Conservation (phyloP, 2,888 invertebrate genomes). For the Timema cristinae region DNA sequence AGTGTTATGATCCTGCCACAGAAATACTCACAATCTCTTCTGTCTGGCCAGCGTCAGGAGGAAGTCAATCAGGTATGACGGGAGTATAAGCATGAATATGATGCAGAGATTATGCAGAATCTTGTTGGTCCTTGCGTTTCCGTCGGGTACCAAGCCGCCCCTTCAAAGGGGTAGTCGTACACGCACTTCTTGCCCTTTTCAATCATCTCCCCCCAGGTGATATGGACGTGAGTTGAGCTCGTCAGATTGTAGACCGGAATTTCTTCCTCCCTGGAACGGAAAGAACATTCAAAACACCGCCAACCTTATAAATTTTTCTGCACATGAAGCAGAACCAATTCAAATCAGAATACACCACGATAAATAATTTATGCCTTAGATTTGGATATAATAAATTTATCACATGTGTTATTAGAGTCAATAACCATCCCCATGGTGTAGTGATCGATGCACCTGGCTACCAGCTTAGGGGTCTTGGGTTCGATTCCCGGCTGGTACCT, state of each 20-base stretch:
- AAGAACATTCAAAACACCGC: not conserved
- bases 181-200: slow-evolving; percentile 58
- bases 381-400: too few relatives aligned
- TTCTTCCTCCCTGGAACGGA: slow-evolving; percentile 47
- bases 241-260: slow-evolving; percentile 72
- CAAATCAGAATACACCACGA: too few relatives aligned
- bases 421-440: too few relatives aligned
- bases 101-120: slow-evolving; percentile 61
- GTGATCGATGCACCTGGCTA: too few relatives aligned
- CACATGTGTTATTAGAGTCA: too few relatives aligned
- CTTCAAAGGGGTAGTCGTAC: slow-evolving; percentile 68
- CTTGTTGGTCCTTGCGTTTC: slow-evolving; percentile 64
- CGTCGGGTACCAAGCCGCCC: slow-evolving; percentile 78
- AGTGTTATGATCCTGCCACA: too few relatives aligned
- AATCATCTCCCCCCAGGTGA: slow-evolving; percentile 82
- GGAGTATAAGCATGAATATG: slow-evolving; percentile 69
- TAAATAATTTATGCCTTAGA: too few relatives aligned
- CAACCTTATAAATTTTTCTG: too few relatives aligned
- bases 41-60: slow-evolving; percentile 62
- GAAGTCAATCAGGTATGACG: slow-evolving; percentile 73
- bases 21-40: slow-evolving; percentile 69
- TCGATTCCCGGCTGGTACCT: too few relatives aligned
- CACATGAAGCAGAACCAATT: too few relatives aligned
- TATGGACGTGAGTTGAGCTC: slow-evolving; percentile 67
- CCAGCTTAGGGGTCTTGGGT: too few relatives aligned